These are phyloP conservation scores for Temnothorax rugatulus DNA, from an alignment of 2,888 invertebrate genomes.

Conservation along the genomic window DNA sequence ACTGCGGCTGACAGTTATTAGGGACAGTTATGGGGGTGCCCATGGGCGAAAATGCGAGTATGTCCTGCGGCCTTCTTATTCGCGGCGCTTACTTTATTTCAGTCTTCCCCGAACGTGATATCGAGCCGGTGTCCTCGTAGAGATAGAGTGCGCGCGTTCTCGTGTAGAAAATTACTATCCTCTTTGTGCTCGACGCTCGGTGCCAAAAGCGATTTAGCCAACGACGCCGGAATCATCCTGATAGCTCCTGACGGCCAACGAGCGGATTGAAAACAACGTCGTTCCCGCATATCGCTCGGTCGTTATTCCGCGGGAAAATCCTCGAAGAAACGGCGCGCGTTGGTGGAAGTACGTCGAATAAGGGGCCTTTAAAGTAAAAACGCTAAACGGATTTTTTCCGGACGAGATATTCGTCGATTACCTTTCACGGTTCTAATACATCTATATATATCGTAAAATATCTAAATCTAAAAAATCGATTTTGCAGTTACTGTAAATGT, in stretches of 20 bases:
- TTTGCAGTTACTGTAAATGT: background rate
- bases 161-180: constrained; percentile 46
- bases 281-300: constrained; percentile 38
- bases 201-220: constrained; percentile 58
- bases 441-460: background rate
- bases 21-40: constrained; percentile 70
- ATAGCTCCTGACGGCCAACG: constrained; percentile 49
- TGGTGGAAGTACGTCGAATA: background rate
- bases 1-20: constrained; percentile 75
- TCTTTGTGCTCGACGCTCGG: constrained; percentile 28
- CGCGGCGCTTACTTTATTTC: constrained; percentile 51
- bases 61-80: background rate
- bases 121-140: constrained; percentile 23
- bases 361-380: background rate
- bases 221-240: constrained; percentile 42
- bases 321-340: background rate
- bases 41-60: constrained; percentile 51
- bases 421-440: background rate
- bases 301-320: constrained; percentile 25
- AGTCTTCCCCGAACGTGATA: constrained; percentile 48
- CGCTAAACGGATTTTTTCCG: constrained; percentile 13
- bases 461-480: background rate
- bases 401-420: background rate
- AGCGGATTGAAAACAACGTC: constrained; percentile 54
- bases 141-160: constrained; percentile 38